These are phyloP conservation scores for Prionace glauca DNA, from an alignment of 2,797 vertebrate species.

Conservation along the genomic window DNA sequence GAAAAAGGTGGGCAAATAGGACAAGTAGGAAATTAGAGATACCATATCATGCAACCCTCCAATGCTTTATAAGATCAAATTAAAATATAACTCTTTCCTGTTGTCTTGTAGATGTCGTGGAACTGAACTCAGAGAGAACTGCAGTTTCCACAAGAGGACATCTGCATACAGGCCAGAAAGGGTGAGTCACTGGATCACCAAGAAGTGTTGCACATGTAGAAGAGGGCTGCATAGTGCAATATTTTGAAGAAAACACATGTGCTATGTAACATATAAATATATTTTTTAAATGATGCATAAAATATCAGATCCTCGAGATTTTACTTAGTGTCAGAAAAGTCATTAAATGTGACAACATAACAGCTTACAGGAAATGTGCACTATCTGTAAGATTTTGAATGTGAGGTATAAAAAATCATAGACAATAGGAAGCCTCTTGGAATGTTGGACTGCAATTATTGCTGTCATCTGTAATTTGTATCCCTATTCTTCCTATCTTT, in stretches of 20 bases:
- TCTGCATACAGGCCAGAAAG: background rate
- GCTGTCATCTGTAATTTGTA: too few relatives aligned
- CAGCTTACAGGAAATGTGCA: background rate
- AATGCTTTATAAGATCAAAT: background rate
- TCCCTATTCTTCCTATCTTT: background rate
- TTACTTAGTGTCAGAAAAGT: background rate
- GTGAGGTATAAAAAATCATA: background rate
- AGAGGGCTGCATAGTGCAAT: background rate
- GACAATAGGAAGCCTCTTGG: background rate
- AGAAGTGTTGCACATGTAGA: background rate
- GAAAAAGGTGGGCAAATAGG: background rate
- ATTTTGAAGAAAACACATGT: background rate
- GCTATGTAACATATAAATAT: background rate
- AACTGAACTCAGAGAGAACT: background rate
- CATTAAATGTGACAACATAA: background rate
- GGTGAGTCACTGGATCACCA: conserved; percentile 24
- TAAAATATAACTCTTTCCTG: background rate
- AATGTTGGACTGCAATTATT: background rate
- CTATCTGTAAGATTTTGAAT: background rate
- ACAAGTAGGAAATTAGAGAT: background rate
- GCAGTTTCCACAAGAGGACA: conserved; percentile 22
- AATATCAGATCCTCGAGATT: background rate
- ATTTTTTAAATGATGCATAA: background rate
- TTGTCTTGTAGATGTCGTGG: background rate
- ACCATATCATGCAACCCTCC: background rate